Evolutionary conservation across 92 coral and sea anemone genomes (phyloP), one percentile per base, ranked within the genome.

Genomic region (Zoanthus sociatus): DNA sequence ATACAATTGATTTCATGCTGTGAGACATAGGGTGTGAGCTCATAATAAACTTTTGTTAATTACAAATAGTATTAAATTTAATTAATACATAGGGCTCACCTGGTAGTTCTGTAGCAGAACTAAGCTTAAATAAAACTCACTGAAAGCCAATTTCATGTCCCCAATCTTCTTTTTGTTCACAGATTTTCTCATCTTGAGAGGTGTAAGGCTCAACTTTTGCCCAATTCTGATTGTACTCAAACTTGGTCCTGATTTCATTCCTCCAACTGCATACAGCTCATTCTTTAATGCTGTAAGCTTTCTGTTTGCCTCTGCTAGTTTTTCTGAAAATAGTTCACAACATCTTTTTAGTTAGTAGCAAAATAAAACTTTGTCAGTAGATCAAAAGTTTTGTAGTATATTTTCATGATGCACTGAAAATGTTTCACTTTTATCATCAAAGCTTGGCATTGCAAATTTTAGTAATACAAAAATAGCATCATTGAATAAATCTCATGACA

Each of bases 121-220:
- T 86, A 97, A 92, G 66, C 99, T 97, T 42, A 97, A 92, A 78
- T 97, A 97, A 90, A 95, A 97, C 54, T 97, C 99, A 87, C 98
- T 96, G 79, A 97, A 97, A 66, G 99, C 99, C 89, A 97, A 87
- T 87, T 97, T 97, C 69, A 97, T 82, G 50, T 97, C 95, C 54
- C 91, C 92, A 50, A 94, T 90, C 44, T 92, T 97, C 87, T 96
- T 92, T 58, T 90, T 92, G 76, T 77, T 89, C 71, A 72, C 83
- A 1, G 92, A 87, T 47, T 88, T 89, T 26, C 89, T 94, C 82
- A 88, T 88, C 82, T 94, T 90, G 75, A 92, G 87, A 1, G 93
- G 69, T 14, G 93, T 86, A 37, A 93, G 90, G 6, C 92, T 93
- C 71, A 93, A 78, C 46, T 93, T 91, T 53, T 87, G 94, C 37